Evolutionary conservation across 1,140 invertebrate genomes (phyloP).

Genomic region (Stegodyphus dumicola): DNA sequence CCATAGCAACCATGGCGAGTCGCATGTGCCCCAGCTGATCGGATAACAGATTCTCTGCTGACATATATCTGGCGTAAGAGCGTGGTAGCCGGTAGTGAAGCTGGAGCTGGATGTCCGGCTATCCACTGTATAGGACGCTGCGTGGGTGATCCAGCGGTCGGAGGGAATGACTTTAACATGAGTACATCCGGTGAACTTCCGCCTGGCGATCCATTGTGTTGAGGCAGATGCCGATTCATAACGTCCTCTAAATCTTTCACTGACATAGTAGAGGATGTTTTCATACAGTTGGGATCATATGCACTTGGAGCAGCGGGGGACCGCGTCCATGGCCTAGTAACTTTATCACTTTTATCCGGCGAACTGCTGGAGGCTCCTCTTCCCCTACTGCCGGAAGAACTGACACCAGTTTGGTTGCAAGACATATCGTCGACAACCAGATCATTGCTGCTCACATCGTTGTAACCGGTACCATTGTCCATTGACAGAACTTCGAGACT

Average conservation of each 20-base stretch:
- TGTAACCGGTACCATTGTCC: constrained; percentile 20
- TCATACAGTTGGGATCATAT: neutral
- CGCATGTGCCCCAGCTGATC: constrained; percentile 75
- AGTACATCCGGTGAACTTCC: constrained; percentile 18
- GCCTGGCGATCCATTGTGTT: constrained; percentile 5
- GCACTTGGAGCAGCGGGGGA: constrained; percentile 15
- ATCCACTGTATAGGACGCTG: constrained; percentile 89
- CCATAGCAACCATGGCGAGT: constrained; percentile 63
- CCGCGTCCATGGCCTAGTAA: constrained; percentile 53
- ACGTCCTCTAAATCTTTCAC: constrained; percentile 85
- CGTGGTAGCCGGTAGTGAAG: constrained; percentile 79
- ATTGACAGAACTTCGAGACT: constrained; percentile 35
- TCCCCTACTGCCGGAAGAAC: neutral
- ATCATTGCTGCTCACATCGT: neutral
- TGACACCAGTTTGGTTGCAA: neutral
- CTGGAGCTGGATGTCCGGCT: constrained; percentile 73
- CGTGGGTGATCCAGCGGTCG: neutral
- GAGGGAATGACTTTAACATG: constrained; percentile 45
- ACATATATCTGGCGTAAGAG: constrained; percentile 89
- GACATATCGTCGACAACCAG: constrained; percentile 30
- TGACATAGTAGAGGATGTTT: constrained; percentile 23
- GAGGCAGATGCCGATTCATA: constrained; percentile 95
- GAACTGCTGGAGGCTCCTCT: neutral
- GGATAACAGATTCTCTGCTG: constrained; percentile 93
- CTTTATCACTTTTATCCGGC: constrained; percentile 36